Conservation (phyloP, 1,140 invertebrate species). For the Drosophila serrata region DNA sequence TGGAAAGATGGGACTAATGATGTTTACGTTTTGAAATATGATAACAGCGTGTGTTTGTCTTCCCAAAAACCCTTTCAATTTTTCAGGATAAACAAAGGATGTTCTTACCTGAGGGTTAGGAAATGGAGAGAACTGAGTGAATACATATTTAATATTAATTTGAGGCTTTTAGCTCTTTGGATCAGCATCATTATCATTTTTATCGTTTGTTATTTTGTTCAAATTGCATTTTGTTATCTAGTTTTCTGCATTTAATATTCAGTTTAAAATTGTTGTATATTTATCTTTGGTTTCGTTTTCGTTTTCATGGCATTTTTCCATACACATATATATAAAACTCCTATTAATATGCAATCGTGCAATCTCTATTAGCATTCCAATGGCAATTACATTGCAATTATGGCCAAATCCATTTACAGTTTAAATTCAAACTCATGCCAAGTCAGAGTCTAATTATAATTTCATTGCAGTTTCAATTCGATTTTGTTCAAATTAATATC, state of each 20-base stretch:
- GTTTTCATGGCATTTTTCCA: conserved; percentile 1
- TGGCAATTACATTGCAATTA: conserved; percentile 21
- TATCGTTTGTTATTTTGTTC: not conserved
- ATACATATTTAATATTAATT: too few relatives aligned
- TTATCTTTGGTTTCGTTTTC: conserved; percentile 2
- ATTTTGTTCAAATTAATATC: conserved; percentile 9
- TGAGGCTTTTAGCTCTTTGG: too few relatives aligned
- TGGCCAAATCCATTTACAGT: conserved; percentile 6
- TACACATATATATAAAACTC: not conserved
- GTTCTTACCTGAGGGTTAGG: not conserved
- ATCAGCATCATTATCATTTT: not conserved
- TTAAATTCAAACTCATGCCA: conserved; percentile 1
- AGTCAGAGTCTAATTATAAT: conserved; percentile 5
- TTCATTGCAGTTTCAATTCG: conserved; percentile 16
- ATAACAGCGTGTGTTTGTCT: conserved; percentile 47
- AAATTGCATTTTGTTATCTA: not conserved
- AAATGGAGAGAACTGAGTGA: too few relatives aligned
- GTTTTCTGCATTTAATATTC: not conserved
- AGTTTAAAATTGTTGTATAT: not conserved
- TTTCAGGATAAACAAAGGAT: conserved; percentile 1
- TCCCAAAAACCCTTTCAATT: conserved; percentile 2
- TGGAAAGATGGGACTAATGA: conserved; percentile 35
- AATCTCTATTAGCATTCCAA: conserved; percentile 13
- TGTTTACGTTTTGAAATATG: conserved; percentile 49
- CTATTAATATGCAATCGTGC: conserved; percentile 15